Conservation (phyloP, 2,113 vertebrate species). For the Coreoperca whiteheadi region DNA sequence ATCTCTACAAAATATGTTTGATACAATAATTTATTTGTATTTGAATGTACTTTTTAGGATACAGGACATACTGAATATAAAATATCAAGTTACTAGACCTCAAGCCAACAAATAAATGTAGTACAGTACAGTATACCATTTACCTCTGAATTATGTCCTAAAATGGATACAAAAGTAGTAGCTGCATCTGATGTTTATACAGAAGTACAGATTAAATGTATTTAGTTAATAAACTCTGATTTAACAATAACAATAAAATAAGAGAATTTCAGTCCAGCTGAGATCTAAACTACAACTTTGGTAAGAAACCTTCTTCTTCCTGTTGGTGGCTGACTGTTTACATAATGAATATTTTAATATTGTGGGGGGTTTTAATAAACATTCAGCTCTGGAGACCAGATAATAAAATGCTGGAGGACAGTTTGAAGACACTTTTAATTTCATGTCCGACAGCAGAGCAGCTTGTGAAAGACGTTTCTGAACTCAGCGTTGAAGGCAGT, state of each 20-base stretch:
- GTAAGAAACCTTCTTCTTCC: conserved; percentile 1
- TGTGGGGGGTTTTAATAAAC: background rate
- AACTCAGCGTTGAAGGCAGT: conserved; percentile 84
- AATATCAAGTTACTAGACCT: no score
- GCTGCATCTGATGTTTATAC: background rate
- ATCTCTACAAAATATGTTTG: no score
- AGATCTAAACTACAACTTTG: conserved; percentile 49
- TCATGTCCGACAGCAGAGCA: conserved; percentile 79
- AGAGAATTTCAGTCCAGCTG: conserved; percentile 17
- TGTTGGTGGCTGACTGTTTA: background rate
- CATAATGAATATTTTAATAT: background rate
- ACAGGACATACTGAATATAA: no score
- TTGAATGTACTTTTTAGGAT: no score
- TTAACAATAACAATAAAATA: background rate
- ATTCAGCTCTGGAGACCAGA: background rate
- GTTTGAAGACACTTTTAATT: background rate
- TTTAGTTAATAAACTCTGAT: background rate
- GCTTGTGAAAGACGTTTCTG: conserved; percentile 84
- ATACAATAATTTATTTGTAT: no score
- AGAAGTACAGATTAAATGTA: background rate
- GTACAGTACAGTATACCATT: no score
- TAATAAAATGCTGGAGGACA: background rate
- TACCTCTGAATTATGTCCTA: no score
- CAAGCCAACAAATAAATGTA: no score
- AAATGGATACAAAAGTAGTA: no score